These are phyloP conservation scores for Mormyrops attenuatus DNA, from an alignment of 2,797 vertebrate species.

Conservation along the genomic window DNA sequence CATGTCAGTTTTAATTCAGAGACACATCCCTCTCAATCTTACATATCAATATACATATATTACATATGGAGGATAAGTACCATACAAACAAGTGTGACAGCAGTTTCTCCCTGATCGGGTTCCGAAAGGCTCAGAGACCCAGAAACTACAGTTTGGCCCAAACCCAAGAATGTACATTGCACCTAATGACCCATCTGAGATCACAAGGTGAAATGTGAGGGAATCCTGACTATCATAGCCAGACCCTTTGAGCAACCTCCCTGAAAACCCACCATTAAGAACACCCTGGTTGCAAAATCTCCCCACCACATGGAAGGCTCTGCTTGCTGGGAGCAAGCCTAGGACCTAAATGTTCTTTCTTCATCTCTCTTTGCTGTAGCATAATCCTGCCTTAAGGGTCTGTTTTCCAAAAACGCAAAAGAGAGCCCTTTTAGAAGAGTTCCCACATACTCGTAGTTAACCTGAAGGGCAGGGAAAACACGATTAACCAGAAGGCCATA, in stretches of 20 bases:
- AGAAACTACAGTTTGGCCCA: not conserved
- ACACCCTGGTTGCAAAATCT: not conserved
- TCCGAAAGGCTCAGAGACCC: not conserved
- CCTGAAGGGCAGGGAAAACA: not conserved
- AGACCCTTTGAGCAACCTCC: not conserved
- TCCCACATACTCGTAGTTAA: not conserved
- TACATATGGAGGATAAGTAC: not conserved
- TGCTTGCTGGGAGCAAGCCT: not conserved
- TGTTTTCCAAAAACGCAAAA: not conserved
- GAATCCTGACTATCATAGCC: not conserved
- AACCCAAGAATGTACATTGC: not conserved
- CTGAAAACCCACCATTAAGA: not conserved
- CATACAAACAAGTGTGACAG: not conserved
- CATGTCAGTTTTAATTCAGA: not conserved
- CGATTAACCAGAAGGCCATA: not conserved
- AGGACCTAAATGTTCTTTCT: not conserved
- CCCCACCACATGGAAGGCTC: not conserved
- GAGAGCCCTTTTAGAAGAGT: not conserved
- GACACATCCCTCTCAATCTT: not conserved
- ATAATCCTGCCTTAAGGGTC: not conserved
- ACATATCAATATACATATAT: not conserved
- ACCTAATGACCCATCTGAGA: not conserved
- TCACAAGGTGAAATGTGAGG: not conserved
- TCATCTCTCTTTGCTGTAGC: not conserved
- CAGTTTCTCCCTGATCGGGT: not conserved